phyloP scores from a whole-genome alignment of 2,888 invertebrate species.

The Andrena bicolor region DNA sequence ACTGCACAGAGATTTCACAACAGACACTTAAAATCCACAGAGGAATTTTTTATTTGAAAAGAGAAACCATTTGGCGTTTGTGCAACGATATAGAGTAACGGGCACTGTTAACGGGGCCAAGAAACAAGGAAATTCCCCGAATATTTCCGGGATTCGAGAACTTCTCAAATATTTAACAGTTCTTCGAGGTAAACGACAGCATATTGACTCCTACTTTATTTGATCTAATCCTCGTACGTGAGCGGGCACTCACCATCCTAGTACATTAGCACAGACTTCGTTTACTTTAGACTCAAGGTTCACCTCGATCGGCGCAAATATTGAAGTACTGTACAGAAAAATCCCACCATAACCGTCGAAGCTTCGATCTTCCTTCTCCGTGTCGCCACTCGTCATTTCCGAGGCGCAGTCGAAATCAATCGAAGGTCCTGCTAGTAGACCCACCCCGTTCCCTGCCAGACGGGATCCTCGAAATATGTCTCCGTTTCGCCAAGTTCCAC shows the following conservation, averaged over 20 bases:
- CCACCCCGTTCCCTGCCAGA: neutral
- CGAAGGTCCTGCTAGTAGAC: neutral
- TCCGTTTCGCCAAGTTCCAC: neutral
- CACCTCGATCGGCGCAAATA: constrained; percentile 61
- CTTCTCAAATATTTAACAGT: constrained; percentile 58
- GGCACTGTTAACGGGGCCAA: constrained; percentile 6
- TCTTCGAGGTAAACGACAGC: constrained; percentile 44
- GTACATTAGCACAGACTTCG: constrained; percentile 41
- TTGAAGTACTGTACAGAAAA: constrained; percentile 34
- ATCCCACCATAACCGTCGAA: neutral
- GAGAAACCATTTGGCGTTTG: neutral
- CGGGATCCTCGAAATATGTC: neutral
- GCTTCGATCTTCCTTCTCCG: no score
- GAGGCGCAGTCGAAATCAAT: neutral
- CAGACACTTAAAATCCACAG: neutral
- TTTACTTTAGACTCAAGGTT: constrained; percentile 52
- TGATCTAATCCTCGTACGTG: constrained; percentile 43
- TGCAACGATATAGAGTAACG: constrained; percentile 1
- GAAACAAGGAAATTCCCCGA: constrained; percentile 1
- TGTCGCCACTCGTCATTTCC: neutral
- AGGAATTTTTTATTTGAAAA: constrained; percentile 17
- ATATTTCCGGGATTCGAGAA: constrained; percentile 24
- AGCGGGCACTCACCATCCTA: constrained; percentile 38
- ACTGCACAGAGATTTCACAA: constrained; percentile 13
- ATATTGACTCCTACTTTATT: constrained; percentile 46